These are phyloP conservation scores for Tichodroma muraria DNA, from an alignment of 2,113 vertebrate genomes.

Conservation along the genomic window DNA sequence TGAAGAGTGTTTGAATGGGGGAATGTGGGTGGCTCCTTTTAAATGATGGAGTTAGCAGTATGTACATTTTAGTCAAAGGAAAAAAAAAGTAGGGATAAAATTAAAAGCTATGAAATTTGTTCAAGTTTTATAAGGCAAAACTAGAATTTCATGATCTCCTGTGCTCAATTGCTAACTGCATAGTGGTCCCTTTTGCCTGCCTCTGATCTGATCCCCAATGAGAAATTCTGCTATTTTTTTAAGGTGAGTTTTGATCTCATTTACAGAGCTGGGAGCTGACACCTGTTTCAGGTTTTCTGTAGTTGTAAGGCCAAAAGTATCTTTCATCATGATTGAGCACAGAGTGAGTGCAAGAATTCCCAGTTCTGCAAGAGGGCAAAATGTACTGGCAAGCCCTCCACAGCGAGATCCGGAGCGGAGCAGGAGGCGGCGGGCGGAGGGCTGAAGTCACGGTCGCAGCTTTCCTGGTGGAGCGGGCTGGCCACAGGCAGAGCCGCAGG, in stretches of 20 bases:
- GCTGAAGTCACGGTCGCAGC: neutral
- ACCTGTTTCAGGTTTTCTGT: neutral
- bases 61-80: neutral
- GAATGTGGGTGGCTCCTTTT: neutral
- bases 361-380: neutral
- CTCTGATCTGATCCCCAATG: neutral
- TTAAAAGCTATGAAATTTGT: neutral
- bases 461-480: neutral
- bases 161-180: neutral
- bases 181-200: neutral
- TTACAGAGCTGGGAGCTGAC: neutral
- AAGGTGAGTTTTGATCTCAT: neutral
- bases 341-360: neutral
- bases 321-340: neutral
- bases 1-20: neutral
- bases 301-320: neutral
- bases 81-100: neutral
- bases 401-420: accelerated
- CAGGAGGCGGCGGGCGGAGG: neutral
- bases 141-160: neutral
- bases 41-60: neutral
- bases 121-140: neutral
- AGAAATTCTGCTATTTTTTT: neutral
- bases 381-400: accelerated
- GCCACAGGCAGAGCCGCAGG: neutral